phyloP scores from a whole-genome alignment of 2,888 invertebrate species.

The Drosophila infuscata region DNA sequence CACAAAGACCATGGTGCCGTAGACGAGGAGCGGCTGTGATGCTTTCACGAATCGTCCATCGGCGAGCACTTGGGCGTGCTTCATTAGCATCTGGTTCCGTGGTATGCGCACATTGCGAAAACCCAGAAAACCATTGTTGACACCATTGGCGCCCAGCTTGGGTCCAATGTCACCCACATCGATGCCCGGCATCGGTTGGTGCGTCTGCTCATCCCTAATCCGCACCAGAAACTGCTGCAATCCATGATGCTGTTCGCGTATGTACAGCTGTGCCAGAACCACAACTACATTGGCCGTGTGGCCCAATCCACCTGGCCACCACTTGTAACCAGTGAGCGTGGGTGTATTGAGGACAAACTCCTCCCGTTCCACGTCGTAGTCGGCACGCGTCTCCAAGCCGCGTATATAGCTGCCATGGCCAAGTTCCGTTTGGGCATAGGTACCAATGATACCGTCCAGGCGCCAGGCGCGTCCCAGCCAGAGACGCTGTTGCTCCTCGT shows the following conservation, averaged over 20 bases:
- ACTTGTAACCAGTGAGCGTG: conserved; percentile 94
- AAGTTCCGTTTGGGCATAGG: conserved; percentile 98
- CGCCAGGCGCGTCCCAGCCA: conserved; percentile 94
- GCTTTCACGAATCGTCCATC: conserved; percentile 94
- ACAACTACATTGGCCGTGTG: conserved; percentile 96
- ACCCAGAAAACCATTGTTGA: conserved; percentile 96
- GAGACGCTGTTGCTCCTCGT: conserved; percentile 92
- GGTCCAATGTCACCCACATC: conserved; percentile 97
- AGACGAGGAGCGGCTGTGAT: conserved; percentile 92
- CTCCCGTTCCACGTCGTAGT: conserved; percentile 91
- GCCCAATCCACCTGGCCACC: conserved; percentile 99
- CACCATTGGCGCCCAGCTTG: conserved; percentile 95
- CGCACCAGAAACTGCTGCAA: conserved; percentile 97
- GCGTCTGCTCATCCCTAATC: conserved; percentile 93
- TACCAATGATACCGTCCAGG: conserved; percentile 93
- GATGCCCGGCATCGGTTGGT: conserved; percentile 93
- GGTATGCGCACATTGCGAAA: conserved; percentile 95
- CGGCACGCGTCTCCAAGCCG: conserved; percentile 95
- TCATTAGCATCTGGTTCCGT: conserved; percentile 95
- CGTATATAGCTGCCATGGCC: conserved; percentile 97
- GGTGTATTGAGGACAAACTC: conserved; percentile 96
- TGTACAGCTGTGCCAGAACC: conserved; percentile 95
- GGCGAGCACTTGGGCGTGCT: conserved; percentile 95
- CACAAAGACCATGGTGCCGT: conserved; percentile 95
- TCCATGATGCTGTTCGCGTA: conserved; percentile 92